These are phyloP conservation scores for Drosophila macrospina DNA, from an alignment of 2,888 invertebrate species.

Conservation along the genomic window DNA sequence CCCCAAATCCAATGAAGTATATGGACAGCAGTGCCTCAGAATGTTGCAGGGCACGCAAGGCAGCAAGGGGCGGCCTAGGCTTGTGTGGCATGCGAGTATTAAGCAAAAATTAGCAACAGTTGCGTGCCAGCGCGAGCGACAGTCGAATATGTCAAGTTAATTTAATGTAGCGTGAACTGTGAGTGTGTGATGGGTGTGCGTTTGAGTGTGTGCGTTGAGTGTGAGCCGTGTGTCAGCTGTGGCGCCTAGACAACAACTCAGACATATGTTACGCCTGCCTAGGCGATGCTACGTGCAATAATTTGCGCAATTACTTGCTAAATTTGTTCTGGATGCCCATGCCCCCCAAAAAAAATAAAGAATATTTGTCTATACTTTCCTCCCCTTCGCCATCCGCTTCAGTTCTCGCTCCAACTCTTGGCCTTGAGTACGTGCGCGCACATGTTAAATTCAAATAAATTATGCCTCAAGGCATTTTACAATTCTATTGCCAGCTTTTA, in stretches of 20 bases:
- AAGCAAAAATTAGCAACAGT: slow-evolving; percentile 81
- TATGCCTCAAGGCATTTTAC: slow-evolving; percentile 71
- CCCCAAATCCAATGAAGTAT: slow-evolving; percentile 63
- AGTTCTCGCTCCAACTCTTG: slow-evolving; percentile 7
- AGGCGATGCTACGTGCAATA: slow-evolving; percentile 74
- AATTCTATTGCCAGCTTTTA: slow-evolving; percentile 73
- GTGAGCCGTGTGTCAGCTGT: slow-evolving; percentile 51
- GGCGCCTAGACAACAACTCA: slow-evolving; percentile 59
- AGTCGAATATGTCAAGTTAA: slow-evolving; percentile 74
- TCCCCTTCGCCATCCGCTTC: too few relatives aligned
- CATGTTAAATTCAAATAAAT: slow-evolving; percentile 75
- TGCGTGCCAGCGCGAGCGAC: slow-evolving; percentile 58
- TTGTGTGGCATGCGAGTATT: slow-evolving; percentile 53
- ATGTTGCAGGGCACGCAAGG: slow-evolving; percentile 25
- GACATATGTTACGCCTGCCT: slow-evolving; percentile 69
- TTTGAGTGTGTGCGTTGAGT: slow-evolving; percentile 6
- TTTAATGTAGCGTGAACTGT: slow-evolving; percentile 77
- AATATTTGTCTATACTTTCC: slow-evolving; percentile 5
- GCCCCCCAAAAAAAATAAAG: not conserved
- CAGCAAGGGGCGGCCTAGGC: slow-evolving; percentile 35
- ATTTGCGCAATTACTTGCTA: slow-evolving; percentile 77
- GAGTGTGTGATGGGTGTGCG: slow-evolving; percentile 19
- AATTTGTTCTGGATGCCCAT: slow-evolving; percentile 46
- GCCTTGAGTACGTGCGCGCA: slow-evolving; percentile 51
- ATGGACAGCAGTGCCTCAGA: slow-evolving; percentile 44